Evolutionary conservation across 1,140 invertebrate species (phyloP), one percentile per base, ranked within the genome.

Genomic region (Drosophila burlai): DNA sequence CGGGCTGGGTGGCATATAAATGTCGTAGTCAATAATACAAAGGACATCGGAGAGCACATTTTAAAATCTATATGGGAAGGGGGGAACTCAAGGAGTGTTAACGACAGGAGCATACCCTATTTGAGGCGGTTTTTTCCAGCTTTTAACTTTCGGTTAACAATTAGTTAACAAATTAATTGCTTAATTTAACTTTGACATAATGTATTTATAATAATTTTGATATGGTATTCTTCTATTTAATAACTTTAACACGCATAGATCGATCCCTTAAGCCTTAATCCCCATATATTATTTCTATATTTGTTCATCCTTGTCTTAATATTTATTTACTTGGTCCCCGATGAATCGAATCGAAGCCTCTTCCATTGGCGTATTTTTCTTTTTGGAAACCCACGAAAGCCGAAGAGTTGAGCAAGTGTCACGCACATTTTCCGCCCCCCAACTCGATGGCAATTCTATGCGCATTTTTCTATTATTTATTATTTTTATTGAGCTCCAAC

Each of bases 401-500:
- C 71, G 58, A 72, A 50, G 60, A 67, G 67, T 76, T 80, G 69
- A 76, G 71, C 47, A 68, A 61, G 57, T 85, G 85, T 89, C 85
- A 89, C 85, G 85, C 85, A 90, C 85, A 89, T 58, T 75, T 69
- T 24, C 24, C 58, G 38, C 50, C 34, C 9, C 21, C 40, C 21
- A 38, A 13, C 36, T 58, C 47, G 45, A 67, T 38, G 46, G 43
- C 76, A 78, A 76, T 90, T 68, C 85, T 81, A 90, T 87, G 85
- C 84, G 84, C 78, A 84, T 90, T 89, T 84, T 90, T 89, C 69
- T 79, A 89, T 89, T 89, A 89, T 89, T 89, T 89, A 90, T 89
- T 81, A 81, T 89, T 84, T 73, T 72, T 65, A 86, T 84, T 52
- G 69, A 71, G 71, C 59, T 47, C n/a, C 49, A n/a, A 9, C 29